Evolutionary conservation across 2,888 invertebrate species (phyloP), one percentile per base, ranked within the genome.

Genomic region (Glyphotaelius pellucidus): DNA sequence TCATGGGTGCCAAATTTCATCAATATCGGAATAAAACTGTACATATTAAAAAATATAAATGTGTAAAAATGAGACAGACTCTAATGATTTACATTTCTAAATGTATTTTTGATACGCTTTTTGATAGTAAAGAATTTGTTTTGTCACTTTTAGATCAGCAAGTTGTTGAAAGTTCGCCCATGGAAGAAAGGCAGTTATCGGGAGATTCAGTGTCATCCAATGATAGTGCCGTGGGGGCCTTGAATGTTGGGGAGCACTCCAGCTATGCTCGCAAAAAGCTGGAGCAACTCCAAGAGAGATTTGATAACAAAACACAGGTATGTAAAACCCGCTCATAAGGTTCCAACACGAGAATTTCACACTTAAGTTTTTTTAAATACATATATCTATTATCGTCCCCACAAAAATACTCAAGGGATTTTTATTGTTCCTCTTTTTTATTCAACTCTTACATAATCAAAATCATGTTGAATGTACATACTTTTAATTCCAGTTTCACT

Each of bases 211-310:
- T 95, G 84, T 95, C 96, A 80, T 95, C 96, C 15, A 96, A 96
- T 92, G 95, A 96, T 93, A 96, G 96, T 94, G 95, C 95, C 12
- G 87, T 95, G 93, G 95, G 94, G 0, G 95, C 95, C 0, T 94
- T 97, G 52, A 97, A 98, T 94, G 97, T 98, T n/a, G 97, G 97
- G 0, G 98, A 98, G 94, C 98, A 98, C 95, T 98, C 98, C 2
- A 98, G 97, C 91, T 98, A 98, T 94, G 98, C 98, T 0, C 96
- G 98, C 90, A 96, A 97, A 94, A 98, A 98, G 95, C 95, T 99
- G 7, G 98, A 98, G 94, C 98, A 98, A 94, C 95, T 99, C 91
- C 98, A 98, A 94, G 98, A 98, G 94, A 97, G 98, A 94, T 97
- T 99, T 92, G 97, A 97, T 94, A 98, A 98, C 94, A 99, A 99